These are phyloP conservation scores for Psittacula cyanocephala DNA, from an alignment of 2,113 vertebrate genomes.

Conservation along the genomic window DNA sequence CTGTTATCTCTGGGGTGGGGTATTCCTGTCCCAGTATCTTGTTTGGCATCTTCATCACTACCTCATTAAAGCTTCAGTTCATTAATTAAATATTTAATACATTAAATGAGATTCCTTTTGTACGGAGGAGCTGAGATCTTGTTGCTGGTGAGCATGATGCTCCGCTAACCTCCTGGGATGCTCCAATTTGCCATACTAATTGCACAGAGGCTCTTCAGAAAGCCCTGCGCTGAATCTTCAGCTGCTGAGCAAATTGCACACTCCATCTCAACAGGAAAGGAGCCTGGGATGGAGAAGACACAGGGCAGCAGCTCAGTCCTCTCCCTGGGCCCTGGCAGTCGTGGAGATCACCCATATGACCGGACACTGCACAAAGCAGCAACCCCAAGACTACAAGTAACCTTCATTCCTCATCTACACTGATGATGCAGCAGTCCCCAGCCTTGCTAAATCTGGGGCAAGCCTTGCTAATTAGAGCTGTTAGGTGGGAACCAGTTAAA, in stretches of 20 bases:
- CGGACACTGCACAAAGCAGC: neutral
- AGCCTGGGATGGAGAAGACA: conserved; percentile 7
- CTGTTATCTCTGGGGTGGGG: conserved; percentile 32
- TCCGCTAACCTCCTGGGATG: conserved; percentile 71
- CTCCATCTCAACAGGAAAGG: conserved; percentile 19
- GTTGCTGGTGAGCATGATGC: conserved; percentile 57
- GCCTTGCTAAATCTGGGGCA: neutral
- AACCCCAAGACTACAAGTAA: neutral
- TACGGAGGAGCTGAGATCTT: conserved; percentile 52
- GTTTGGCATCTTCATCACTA: conserved; percentile 66
- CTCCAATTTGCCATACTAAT: conserved; percentile 76
- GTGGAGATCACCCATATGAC: neutral
- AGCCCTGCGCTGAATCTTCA: conserved; percentile 43
- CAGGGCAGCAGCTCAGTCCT: neutral
- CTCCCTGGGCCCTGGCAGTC: neutral
- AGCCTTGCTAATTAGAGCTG: neutral
- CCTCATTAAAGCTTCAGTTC: conserved; percentile 74
- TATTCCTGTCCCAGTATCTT: conserved; percentile 58
- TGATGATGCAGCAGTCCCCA: neutral
- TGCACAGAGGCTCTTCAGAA: conserved; percentile 73
- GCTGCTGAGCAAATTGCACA: conserved; percentile 48
- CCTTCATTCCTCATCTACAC: neutral
- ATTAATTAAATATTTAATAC: conserved; percentile 78
- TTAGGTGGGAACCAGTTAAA: neutral
- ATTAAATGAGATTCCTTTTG: conserved; percentile 72